Conservation (phyloP, 2,113 vertebrate species). For the Gila orcuttii region DNA sequence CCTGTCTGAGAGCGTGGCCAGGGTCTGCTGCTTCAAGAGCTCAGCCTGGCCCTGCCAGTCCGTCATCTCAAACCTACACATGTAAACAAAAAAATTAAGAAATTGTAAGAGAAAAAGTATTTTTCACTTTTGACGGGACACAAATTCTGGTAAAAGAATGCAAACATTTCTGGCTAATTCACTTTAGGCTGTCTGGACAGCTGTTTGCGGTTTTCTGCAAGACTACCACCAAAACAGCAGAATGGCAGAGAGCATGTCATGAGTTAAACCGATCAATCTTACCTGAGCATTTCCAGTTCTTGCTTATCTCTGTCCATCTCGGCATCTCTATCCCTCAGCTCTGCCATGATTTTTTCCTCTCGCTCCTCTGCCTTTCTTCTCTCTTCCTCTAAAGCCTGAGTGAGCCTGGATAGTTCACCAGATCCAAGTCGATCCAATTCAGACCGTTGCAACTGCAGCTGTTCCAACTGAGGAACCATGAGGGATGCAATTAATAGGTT, state of each 20-base stretch:
- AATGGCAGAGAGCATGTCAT: neutral
- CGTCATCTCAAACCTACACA: slow-evolving; percentile 72
- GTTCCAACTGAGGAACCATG: slow-evolving; percentile 77
- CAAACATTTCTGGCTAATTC: neutral
- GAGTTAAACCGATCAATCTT: neutral
- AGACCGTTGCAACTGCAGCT: slow-evolving; percentile 81
- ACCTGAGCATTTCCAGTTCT: slow-evolving; percentile 73
- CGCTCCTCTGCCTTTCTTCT: slow-evolving; percentile 63
- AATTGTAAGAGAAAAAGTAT: neutral
- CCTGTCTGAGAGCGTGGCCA: slow-evolving; percentile 81
- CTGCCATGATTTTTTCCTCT: slow-evolving; percentile 55
- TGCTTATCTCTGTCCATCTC: slow-evolving; percentile 67
- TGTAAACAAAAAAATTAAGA: neutral
- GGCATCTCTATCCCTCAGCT: slow-evolving; percentile 64
- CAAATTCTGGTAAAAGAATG: neutral
- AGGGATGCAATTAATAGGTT: neutral
- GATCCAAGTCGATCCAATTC: slow-evolving; percentile 82
- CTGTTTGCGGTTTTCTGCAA: neutral
- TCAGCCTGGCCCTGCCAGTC: slow-evolving; percentile 82
- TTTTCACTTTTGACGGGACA: neutral
- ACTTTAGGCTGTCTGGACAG: neutral
- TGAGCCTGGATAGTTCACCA: slow-evolving; percentile 80
- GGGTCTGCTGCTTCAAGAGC: slow-evolving; percentile 84
- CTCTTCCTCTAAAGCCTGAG: slow-evolving; percentile 76
- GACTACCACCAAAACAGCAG: slow-evolving; percentile 27